Base-by-base conservation (phyloP, 2,797 vertebrate genomes). In the Acridotheres tristis region DNA sequence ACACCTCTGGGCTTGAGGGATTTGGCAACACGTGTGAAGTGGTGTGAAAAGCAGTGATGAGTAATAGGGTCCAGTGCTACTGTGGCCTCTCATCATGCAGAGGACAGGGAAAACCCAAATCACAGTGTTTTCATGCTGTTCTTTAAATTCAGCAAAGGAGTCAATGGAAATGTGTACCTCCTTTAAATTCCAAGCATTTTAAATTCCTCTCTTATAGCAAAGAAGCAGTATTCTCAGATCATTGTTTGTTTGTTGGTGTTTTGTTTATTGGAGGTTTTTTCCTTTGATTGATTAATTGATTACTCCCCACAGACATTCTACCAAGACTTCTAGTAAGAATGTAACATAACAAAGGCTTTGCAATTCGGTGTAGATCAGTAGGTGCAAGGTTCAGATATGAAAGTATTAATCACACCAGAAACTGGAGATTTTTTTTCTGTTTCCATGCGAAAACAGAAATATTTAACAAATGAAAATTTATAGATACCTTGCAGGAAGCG, bases 221-320 rank as follows among this genome's bases (percentile, higher is more conserved):
- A 68, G 23, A 75, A 15, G 16, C 13, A 62, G 8, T 55, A 81
- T 73, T 27, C 5, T 80, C 45, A 71, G 22, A 45, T 45, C 16
- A 5, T 40, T 0, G 0, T 32, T 67, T 12, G 4, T 1, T 54
- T 19, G 30, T 26, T 57, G 20, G 21, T 51, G 29, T 16, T 40
- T 51, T 26, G 7, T 18, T 25, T 82, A 34, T 18, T 54, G 13
- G 62, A 54, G 13, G 1, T 17, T 27, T 25, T 38, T 79, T 25
- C 17, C 19, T 63, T 92, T 75, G n/a, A 13, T 14, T 45, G 43
- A 10, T 74, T 71, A 30, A 26, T 29, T 63, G 69, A 19, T 84
- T 78, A 22, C 13, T 68, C 22, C 79, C 55, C 59, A 58, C 23
- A 65, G 36, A 51, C 57, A 59, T 6, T n/a, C 8, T 62, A 55